Percentiles rank a stretch among this genome's conserved stretches.
Conservation (phyloP, 2,113 vertebrate genomes). For the Cettia cetti region DNA sequence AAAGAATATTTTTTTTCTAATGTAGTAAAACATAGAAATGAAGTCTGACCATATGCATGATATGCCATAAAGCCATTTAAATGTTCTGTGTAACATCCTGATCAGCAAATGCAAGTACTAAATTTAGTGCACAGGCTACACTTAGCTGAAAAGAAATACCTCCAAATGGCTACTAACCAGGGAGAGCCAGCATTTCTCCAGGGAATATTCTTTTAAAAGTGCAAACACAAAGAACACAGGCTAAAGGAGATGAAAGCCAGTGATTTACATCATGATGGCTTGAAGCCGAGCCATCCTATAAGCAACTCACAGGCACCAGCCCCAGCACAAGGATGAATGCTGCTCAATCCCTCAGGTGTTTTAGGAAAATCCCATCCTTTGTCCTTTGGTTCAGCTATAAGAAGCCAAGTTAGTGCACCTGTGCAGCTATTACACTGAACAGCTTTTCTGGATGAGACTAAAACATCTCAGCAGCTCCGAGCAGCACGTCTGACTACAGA, state of each 20-base stretch:
- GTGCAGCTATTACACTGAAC: not conserved
- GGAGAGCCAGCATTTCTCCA: not conserved
- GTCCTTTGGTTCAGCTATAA: not conserved
- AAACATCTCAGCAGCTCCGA: not conserved
- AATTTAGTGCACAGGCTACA: conserved; percentile 25
- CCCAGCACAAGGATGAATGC: not conserved
- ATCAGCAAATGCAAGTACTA: conserved; percentile 2
- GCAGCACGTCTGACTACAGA: not conserved
- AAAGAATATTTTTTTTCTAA: not conserved
- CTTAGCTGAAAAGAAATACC: conserved; percentile 41
- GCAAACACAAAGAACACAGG: conserved; percentile 24
- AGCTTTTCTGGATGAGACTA: not conserved
- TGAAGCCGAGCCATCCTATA: not conserved
- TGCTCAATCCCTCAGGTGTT: not conserved
- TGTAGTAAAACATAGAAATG: not conserved
- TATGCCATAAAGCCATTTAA: conserved; percentile 1
- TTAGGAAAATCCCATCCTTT: conserved; percentile 20
- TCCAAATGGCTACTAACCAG: conserved; percentile 2
- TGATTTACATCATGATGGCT: conserved; percentile 5
- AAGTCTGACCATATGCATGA: not conserved
- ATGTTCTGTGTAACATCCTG: conserved; percentile 12
- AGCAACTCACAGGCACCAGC: not conserved
- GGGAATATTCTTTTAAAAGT: conserved; percentile 19
- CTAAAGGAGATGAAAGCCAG: not conserved
- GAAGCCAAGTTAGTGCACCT: not conserved